These are phyloP conservation scores for Heliconius nattereri DNA, from an alignment of 1,140 invertebrate species.

Conservation along the genomic window DNA sequence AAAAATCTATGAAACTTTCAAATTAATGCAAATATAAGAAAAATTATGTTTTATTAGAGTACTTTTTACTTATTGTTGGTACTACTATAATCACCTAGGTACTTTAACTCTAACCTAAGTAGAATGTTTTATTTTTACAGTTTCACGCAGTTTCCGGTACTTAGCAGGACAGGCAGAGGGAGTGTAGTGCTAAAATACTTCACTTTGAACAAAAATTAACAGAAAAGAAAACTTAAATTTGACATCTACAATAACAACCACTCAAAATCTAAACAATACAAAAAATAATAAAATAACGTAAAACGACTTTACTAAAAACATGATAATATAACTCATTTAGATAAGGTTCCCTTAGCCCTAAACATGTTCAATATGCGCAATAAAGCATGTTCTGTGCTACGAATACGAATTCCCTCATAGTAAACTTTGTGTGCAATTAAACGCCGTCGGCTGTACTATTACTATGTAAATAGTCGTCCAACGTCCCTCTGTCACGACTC, in stretches of 20 bases:
- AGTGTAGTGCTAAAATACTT: no score
- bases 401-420: constrained; percentile 36
- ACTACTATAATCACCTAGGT: no score
- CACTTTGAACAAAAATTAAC: no score
- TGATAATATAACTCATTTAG: constrained; percentile 19
- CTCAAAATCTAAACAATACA: neutral
- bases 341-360: constrained; percentile 21
- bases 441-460: constrained; percentile 58
- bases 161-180: no score
- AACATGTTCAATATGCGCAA: constrained; percentile 17
- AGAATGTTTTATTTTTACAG: no score
- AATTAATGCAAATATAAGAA: no score
- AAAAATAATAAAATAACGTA: neutral
- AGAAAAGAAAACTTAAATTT: no score
- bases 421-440: constrained; percentile 58
- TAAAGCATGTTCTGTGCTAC: constrained; percentile 29
- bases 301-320: constrained; percentile 13
- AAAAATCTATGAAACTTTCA: no score
- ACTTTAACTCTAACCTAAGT: no score
- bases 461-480: constrained; percentile 68
- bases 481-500: constrained; percentile 46
- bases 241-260: neutral
- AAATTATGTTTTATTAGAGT: no score
- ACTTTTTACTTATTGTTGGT: no score
- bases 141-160: no score